Percentiles rank a stretch among this genome's conserved stretches.
Evolutionary conservation across 1,140 invertebrate genomes (phyloP).

Genomic region (Aphaenogaster rudis): DNA sequence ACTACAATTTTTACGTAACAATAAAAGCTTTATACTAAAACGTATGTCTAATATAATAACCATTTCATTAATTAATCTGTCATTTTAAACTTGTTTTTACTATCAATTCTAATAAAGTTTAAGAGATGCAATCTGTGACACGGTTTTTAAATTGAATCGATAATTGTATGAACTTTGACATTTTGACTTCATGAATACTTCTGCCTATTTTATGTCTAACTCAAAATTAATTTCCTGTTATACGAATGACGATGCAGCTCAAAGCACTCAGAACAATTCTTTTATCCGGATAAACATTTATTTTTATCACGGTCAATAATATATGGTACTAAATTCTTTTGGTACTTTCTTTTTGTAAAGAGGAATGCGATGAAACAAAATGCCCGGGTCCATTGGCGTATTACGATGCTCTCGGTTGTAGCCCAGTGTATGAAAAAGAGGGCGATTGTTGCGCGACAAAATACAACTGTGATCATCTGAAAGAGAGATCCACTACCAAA

Average conservation of each 20-base stretch:
- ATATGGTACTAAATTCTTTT: not conserved
- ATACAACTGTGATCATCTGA: conserved; percentile 74
- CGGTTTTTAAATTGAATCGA: not conserved
- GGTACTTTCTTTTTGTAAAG: conserved; percentile 25
- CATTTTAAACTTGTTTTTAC: not conserved
- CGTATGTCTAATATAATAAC: not conserved
- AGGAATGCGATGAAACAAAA: conserved; percentile 66
- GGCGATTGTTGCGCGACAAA: conserved; percentile 71
- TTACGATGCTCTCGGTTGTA: conserved; percentile 70
- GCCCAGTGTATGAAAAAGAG: conserved; percentile 65
- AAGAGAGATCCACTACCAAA: conserved; percentile 60
- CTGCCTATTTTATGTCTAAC: not conserved
- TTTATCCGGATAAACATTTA: too few species aligned
- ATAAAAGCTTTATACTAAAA: not conserved
- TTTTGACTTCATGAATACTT: not conserved
- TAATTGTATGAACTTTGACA: not conserved
- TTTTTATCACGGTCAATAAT: not conserved
- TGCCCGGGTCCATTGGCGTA: conserved; percentile 73
- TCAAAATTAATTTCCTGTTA: not conserved
- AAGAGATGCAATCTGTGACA: not conserved
- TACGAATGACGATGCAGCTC: not conserved
- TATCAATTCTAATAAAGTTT: not conserved
- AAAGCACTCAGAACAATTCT: not conserved
- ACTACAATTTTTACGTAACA: not conserved
- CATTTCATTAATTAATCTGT: not conserved